Base-by-base conservation (phyloP, 35 echinoderm and acorn worm genomes). In the Ophioderma brevispina region DNA sequence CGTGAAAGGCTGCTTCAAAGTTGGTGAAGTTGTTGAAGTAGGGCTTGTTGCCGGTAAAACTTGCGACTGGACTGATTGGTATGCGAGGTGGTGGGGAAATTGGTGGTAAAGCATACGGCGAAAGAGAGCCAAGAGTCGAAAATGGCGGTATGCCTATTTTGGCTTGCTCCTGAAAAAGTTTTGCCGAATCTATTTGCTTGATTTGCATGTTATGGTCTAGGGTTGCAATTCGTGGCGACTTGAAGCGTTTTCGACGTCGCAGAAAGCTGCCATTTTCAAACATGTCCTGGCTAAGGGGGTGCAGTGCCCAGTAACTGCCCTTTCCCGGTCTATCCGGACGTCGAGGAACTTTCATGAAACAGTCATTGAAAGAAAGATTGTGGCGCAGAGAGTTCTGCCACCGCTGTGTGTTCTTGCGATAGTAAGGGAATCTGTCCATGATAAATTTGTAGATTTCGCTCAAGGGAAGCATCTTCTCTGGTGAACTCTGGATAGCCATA, bases 381-480 rank as follows among this genome's bases (percentile, higher is more conserved):
- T 99, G 97, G 23, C 97, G 87, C 11, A 99, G 88, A 77, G 97
- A 99, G 77, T 99, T 99, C 76, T 99, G 97, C 97, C 97, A 99
- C 25, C 97, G 78, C 76, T 99, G 97, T 0, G 97, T 99, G 78
- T 99, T 99, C 41, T 99, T 99, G 11, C 97, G 91, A 81, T 99
- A 99, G 37, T 95, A 99, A 5, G 97, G 97, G 85, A 99, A 99
- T 35, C 97, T 82, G 81, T 99, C 97, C 97, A 99, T 99, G 85
- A 99, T 99, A 63, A 99, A 99, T 76, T 99, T 99, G 80, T 99
- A 99, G 87, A 99, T 99, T 64, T 99, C 97, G 75, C 97, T 99
- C 46, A 99, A 63, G 13, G 97, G 97, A 30, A 99, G 64, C 97
- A 99, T 99, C 86, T 99, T 99, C 33, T 99, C 97, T 18, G 40